Percentiles rank a stretch among this genome's conserved stretches.
Conservation (phyloP, 2,113 vertebrate genomes). For the Pongo abelii region DNA sequence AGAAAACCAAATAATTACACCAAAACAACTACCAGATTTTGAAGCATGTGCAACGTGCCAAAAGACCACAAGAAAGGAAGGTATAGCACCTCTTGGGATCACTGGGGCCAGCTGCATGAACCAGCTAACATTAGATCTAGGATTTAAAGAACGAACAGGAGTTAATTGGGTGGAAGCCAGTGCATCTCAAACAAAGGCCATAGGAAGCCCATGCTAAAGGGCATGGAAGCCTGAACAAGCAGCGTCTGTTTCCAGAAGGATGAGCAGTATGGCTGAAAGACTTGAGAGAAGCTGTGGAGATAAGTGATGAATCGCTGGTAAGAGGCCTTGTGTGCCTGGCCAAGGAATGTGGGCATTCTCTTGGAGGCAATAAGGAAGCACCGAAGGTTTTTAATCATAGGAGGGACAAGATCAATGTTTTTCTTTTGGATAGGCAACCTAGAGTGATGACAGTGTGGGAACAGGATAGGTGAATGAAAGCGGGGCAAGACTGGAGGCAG, state of each 20-base stretch:
- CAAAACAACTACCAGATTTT: slow-evolving; percentile 13
- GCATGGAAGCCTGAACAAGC: neutral
- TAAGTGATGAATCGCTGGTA: neutral
- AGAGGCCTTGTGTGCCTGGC: neutral
- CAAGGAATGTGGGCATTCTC: neutral
- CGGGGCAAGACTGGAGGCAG: neutral
- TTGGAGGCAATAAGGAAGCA: neutral
- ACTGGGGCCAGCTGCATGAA: neutral
- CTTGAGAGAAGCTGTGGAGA: neutral
- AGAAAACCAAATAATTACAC: slow-evolving; percentile 48
- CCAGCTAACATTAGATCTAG: neutral
- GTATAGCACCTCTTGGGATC: neutral
- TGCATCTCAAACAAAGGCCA: neutral
- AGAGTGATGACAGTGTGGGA: neutral
- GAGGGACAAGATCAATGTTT: neutral
- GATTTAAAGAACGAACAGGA: neutral
- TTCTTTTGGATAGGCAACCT: neutral
- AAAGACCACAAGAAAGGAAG: neutral
- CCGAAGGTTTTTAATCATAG: neutral
- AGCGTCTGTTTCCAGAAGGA: neutral
- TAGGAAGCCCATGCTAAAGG: neutral
- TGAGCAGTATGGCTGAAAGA: neutral
- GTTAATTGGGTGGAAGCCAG: neutral
- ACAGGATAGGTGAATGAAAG: neutral
- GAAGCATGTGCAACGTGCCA: neutral